Conservation (phyloP, 2,888 invertebrate species). For the Tetramorium bicarinatum region DNA sequence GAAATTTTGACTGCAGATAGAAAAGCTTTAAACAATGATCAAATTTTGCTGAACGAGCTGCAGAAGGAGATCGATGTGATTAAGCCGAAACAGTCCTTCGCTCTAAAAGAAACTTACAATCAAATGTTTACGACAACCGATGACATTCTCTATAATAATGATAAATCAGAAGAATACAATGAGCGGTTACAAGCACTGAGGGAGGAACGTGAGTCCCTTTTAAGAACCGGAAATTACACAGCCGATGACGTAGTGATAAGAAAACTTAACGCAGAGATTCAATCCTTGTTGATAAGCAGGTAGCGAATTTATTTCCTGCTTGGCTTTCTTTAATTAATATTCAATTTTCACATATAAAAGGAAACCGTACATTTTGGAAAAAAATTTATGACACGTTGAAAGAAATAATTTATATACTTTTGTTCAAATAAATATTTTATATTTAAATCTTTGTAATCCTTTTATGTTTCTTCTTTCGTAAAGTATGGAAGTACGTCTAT, state of each 20-base stretch:
- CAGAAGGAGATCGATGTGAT: slow-evolving; percentile 82
- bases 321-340: slow-evolving; percentile 11
- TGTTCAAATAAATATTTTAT: slow-evolving; percentile 62
- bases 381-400: slow-evolving; percentile 8
- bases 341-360: not conserved
- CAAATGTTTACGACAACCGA: slow-evolving; percentile 67
- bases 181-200: slow-evolving; percentile 87
- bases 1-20: slow-evolving; percentile 81
- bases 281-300: slow-evolving; percentile 86
- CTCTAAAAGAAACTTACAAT: slow-evolving; percentile 56
- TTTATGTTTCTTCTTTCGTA: slow-evolving; percentile 61
- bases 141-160: slow-evolving; percentile 67
- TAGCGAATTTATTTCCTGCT: slow-evolving; percentile 56
- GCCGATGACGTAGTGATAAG: slow-evolving; percentile 87
- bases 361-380: not conserved
- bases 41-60: slow-evolving; percentile 80
- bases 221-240: slow-evolving; percentile 86
- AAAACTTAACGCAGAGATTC: slow-evolving; percentile 88
- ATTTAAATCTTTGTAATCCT: not conserved
- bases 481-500: slow-evolving; percentile 91
- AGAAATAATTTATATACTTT: slow-evolving; percentile 36
- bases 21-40: slow-evolving; percentile 80
- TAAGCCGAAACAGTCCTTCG: slow-evolving; percentile 75
- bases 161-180: slow-evolving; percentile 85
- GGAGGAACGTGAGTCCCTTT: slow-evolving; percentile 87